Percentiles rank a stretch among this genome's conserved stretches.
Conservation (phyloP, 1,140 invertebrate species). For the Hycleus phaleratus region DNA sequence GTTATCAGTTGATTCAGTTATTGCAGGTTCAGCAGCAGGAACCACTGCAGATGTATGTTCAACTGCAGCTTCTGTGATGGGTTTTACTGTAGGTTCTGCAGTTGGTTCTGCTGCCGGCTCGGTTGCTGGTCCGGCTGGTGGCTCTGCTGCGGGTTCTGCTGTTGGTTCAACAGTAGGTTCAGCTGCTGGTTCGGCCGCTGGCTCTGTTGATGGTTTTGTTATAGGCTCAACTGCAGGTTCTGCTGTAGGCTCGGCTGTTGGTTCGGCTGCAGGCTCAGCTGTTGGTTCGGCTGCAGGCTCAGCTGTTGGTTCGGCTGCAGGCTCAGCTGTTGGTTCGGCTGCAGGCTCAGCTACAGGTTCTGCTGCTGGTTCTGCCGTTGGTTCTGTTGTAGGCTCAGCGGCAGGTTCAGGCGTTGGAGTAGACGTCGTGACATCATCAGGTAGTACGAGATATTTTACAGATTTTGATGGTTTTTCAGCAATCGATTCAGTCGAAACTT, state of each 20-base stretch:
- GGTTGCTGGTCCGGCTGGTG: constrained; percentile 2
- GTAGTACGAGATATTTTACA: background rate
- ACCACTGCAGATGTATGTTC: background rate
- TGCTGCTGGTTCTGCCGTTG: constrained; percentile 9
- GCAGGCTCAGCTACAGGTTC: constrained; percentile 1
- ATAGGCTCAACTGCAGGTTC: background rate
- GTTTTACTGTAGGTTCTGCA: constrained; percentile 8
- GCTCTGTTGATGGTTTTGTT: constrained; percentile 6
- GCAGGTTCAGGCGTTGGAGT: constrained; percentile 4
- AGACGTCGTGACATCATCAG: constrained; percentile 17
- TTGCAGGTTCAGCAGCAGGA: no score
- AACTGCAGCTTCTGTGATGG: background rate
- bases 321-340: constrained; percentile 7
- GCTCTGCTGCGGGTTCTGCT: background rate
- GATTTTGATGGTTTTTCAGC: background rate
- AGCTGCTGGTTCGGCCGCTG: constrained; percentile 7
- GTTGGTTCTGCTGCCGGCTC: constrained; percentile 12
- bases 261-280: constrained; percentile 12
- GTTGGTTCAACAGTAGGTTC: background rate
- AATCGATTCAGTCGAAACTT: constrained; percentile 1
- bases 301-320: background rate
- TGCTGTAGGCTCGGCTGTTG: constrained; percentile 1
- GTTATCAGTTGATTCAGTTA: no score
- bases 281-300: constrained; percentile 17
- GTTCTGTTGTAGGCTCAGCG: constrained; percentile 14